Evolutionary conservation across 2,113 vertebrate genomes (phyloP).

Genomic region (Pardalotus punctatus): DNA sequence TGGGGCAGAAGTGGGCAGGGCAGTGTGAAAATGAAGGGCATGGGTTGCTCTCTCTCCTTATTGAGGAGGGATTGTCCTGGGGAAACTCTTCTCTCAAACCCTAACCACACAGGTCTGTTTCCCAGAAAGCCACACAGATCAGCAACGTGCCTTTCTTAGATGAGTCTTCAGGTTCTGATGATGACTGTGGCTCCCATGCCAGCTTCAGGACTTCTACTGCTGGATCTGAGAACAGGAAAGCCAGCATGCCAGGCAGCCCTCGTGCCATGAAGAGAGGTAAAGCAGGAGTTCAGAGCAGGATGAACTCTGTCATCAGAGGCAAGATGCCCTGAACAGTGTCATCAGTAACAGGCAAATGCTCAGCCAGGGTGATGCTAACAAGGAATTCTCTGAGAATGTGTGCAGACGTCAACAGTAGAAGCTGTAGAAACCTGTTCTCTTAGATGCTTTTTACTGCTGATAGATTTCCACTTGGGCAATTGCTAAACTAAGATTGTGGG

Average conservation of each 20-base stretch:
- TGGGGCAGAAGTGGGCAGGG: neutral
- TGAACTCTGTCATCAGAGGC: neutral
- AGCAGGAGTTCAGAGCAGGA: neutral
- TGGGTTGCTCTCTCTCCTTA: neutral
- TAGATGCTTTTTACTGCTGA: neutral
- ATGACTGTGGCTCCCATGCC: conserved; percentile 86
- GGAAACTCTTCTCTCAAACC: neutral
- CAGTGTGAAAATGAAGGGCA: neutral
- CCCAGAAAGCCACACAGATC: conserved; percentile 88
- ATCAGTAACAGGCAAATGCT: neutral
- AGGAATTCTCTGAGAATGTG: neutral
- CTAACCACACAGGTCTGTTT: neutral
- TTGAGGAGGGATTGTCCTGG: neutral
- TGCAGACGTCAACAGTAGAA: neutral
- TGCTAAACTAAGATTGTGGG: neutral
- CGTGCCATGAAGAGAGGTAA: conserved; percentile 86
- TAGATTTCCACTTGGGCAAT: neutral
- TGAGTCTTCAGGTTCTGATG: conserved; percentile 88
- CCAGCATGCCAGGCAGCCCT: conserved; percentile 83
- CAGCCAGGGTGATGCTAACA: neutral
- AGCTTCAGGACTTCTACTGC: conserved; percentile 81
- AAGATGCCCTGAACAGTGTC: neutral
- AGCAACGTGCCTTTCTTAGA: conserved; percentile 85
- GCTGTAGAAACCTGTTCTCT: neutral
- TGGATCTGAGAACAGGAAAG: conserved; percentile 76